phyloP scores from a whole-genome alignment of 2,888 invertebrate genomes.

The Tipula confusa region DNA sequence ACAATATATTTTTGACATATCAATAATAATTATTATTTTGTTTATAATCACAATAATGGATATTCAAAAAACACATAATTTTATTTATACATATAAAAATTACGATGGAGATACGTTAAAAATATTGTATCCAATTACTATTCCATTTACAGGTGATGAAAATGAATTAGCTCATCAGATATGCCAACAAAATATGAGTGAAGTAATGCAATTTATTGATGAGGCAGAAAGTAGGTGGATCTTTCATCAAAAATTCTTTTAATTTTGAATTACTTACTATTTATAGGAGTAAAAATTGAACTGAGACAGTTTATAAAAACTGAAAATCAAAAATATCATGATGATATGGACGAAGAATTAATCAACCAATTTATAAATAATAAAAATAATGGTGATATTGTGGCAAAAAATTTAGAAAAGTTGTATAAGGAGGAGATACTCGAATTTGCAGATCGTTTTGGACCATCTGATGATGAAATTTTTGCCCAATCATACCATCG shows the following conservation, averaged over 20 bases:
- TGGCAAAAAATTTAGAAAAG: conserved; percentile 75
- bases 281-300: conserved; percentile 38
- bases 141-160: conserved; percentile 43
- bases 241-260: background rate
- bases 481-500: conserved; percentile 55
- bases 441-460: conserved; percentile 75
- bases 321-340: conserved; percentile 64
- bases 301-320: conserved; percentile 60
- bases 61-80: conserved; percentile 34
- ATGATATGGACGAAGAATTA: conserved; percentile 59
- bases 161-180: conserved; percentile 40
- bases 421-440: conserved; percentile 76
- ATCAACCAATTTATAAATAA: conserved; percentile 59
- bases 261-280: background rate
- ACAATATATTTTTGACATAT: background rate
- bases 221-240: conserved; percentile 40
- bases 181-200: conserved; percentile 44
- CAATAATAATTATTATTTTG: background rate
- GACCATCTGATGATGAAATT: conserved; percentile 75
- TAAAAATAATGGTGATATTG: conserved; percentile 65
- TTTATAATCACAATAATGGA: background rate
- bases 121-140: conserved; percentile 39
- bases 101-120: conserved; percentile 40
- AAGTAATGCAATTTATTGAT: conserved; percentile 46
- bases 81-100: conserved; percentile 45